Evolutionary conservation across 2,113 vertebrate species (phyloP), one percentile per base, ranked within the genome.

Genomic region (Xiphophorus hellerii): DNA sequence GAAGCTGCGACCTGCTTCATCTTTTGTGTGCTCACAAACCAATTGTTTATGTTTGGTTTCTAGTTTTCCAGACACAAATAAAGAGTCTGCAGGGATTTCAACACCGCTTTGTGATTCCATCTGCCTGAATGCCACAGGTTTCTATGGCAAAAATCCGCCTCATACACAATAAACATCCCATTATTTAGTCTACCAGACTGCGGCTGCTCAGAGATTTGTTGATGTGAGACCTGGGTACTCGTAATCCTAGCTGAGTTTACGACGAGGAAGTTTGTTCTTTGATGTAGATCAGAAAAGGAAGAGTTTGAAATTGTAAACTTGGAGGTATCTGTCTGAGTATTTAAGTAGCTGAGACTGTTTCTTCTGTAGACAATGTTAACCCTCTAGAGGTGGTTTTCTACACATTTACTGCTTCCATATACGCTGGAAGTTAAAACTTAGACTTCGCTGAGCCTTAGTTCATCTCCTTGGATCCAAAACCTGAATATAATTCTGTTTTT

Each of bases 161-260:
- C 12, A 44, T 48, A 54, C 60, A 58, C 74, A 48, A 64, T 72
- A 85, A 88, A 89, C 81, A 82, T 51, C 0, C 35, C 39, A 37
- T 61, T 90, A 90, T 91, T 91, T 89, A 78, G 87, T 90, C 90
- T 91, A 81, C 25, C 58, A 7, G 73, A 44, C 58, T 68, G 62
- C 66, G 70, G 73, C 78, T 48, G 75, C 44, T 77, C 58, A 66
- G 22, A 74, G 66, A 74, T 86, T 73, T 84, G 81, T 84, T 63
- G 42, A 66, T 58, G 61, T 22, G 66, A 73, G 62, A 63, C 48
- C 78, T 71, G 9, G 20, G 48, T n/a, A 63, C 33, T 74, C 22
- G 77, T 74, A 71, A 17, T 31, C 31, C 15, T 78, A 62, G 54
- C 44, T 0, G 22, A 66, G 65, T 42, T 42, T 42, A 42, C 5